Percentiles rank a stretch among this genome's conserved stretches.
Conservation (phyloP, 2,113 vertebrate species). For the Rhinolophus ferrumequinum region DNA sequence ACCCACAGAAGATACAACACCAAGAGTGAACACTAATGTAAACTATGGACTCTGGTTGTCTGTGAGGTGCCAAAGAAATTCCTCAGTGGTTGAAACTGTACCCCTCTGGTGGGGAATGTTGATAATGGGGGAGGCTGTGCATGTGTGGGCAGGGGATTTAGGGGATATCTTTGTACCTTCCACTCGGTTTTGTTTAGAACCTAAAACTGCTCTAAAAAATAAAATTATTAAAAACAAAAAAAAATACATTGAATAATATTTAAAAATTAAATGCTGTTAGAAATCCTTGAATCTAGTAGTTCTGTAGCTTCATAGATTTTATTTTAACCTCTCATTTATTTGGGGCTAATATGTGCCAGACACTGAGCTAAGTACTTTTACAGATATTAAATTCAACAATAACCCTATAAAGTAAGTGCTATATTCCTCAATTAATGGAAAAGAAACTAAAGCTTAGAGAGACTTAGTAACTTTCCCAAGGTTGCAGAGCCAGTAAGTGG, state of each 20-base stretch:
- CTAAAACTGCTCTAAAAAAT: neutral
- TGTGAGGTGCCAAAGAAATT: neutral
- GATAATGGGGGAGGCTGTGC: neutral
- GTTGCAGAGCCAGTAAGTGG: neutral
- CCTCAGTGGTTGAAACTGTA: neutral
- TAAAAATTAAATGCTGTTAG: neutral
- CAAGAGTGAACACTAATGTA: neutral
- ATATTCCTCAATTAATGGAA: neutral
- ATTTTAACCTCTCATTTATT: neutral
- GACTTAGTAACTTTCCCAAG: neutral
- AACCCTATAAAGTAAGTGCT: neutral
- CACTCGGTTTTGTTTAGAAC: neutral
- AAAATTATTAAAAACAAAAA: neutral
- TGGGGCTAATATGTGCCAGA: neutral
- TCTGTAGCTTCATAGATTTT: neutral
- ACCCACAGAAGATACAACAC: neutral
- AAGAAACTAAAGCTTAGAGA: neutral
- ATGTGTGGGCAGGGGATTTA: accelerated
- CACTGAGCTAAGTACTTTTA: neutral
- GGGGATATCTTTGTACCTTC: neutral
- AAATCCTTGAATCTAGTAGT: neutral
- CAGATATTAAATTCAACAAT: neutral
- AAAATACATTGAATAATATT: neutral
- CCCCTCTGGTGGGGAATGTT: neutral
- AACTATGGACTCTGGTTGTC: neutral